Base-by-base conservation (phyloP, 2,113 vertebrate genomes). In the Upupa epops region DNA sequence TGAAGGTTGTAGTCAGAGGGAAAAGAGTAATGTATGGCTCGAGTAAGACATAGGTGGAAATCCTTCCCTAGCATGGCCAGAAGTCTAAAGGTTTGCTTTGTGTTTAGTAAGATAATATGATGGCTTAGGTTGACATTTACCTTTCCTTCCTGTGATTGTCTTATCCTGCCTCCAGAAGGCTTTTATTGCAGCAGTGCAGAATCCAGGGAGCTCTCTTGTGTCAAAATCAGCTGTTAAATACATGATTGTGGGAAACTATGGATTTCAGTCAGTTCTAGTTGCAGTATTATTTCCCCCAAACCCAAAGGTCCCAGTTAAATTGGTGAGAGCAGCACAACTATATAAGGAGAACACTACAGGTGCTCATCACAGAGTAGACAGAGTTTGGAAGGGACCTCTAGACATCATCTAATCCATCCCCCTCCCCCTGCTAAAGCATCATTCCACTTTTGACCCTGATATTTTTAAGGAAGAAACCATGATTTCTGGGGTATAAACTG, bases 161-260 rank as follows among this genome's bases (percentile, higher is more conserved):
- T 75, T 73, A 49, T 46, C 69, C 70, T 78, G 51, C 26, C 25
- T 22, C 10, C 18, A 79, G 63, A 22, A 72, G 42, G 48, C 18
- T 85, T 83, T 87, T 89, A 82, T 48, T 65, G 36, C 21, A 77
- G 13, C 26, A 46, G 25, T n/a, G 28, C 11, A 82, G 70, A 84
- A 75, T 37, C 63, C 40, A 69, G 73, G 49, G 68, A 64, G 21
- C 5, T 77, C 20, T 84, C 80, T 63, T 31, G 16, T 71, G 32
- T 60, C 59, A 69, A 55, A 90, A 60, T 49, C 9, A 28, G 64
- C 46, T 5, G 17, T 13, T 72, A 60, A 19, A 51, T 32, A 69
- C 0, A 3, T 0, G 2, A 36, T 29, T 82, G 81, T 64, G 45
- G 16, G 25, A 84, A 83, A 71, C 13, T 1, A 8, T 29, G 17